These are phyloP conservation scores for Ursus arctos DNA, from an alignment of 2,113 vertebrate genomes.

Conservation along the genomic window DNA sequence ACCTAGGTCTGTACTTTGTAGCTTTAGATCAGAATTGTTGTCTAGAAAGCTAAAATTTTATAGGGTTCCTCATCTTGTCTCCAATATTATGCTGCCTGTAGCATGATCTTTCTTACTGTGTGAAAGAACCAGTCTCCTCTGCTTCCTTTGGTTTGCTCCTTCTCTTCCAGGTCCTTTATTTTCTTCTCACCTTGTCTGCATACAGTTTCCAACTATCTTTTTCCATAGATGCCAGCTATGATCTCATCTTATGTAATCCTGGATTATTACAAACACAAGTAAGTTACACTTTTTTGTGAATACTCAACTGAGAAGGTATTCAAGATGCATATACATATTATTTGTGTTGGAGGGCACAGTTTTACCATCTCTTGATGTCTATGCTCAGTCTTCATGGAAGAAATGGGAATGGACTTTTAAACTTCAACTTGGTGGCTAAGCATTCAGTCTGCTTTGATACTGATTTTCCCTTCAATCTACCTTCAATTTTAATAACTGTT, in stretches of 20 bases:
- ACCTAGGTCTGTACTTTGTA: not conserved
- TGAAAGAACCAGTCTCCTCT: not conserved
- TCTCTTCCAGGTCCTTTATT: not conserved
- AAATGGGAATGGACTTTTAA: conserved; percentile 37
- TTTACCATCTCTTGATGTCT: not conserved
- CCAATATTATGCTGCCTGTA: not conserved
- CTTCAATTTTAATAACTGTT: conserved; percentile 55
- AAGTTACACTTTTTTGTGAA: not conserved
- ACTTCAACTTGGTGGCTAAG: conserved; percentile 10
- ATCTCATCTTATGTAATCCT: not conserved
- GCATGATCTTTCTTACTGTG: not conserved
- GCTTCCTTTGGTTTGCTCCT: not conserved
- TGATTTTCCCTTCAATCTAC: conserved; percentile 57
- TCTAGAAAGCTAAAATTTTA: not conserved
- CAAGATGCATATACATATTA: not conserved
- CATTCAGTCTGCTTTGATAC: not conserved
- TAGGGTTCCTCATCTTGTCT: not conserved
- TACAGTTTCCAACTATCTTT: not conserved
- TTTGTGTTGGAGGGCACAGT: not conserved
- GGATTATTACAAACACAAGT: not conserved
- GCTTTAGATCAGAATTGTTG: not conserved
- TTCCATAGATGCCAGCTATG: not conserved
- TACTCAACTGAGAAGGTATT: not conserved
- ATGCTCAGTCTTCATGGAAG: not conserved
- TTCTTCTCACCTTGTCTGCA: not conserved